Evolutionary conservation across 1,140 invertebrate genomes (phyloP).

Genomic region (Drosophila neocordata): DNA sequence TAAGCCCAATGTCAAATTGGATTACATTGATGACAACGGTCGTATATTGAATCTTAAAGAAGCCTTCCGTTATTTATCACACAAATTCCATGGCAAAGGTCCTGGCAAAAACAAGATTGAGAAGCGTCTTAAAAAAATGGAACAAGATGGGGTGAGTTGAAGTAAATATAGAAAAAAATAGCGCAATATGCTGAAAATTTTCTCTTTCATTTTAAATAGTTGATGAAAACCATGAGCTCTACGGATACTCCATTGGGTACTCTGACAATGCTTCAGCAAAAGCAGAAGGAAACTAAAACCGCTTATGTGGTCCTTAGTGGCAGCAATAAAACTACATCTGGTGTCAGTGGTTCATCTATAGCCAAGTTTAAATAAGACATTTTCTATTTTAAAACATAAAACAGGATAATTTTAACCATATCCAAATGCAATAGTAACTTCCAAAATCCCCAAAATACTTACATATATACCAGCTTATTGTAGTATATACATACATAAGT

Average conservation of each 20-base stretch:
- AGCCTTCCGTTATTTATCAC: slow-evolving; percentile 97
- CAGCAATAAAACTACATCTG: slow-evolving; percentile 85
- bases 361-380: slow-evolving; percentile 77
- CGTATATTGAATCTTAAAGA: slow-evolving; percentile 95
- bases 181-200: background rate
- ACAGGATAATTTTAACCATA: slow-evolving; percentile 34
- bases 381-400: background rate
- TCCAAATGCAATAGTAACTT: slow-evolving; percentile 79
- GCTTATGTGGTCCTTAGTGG: slow-evolving; percentile 97
- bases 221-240: slow-evolving; percentile 99
- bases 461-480: slow-evolving; percentile 22
- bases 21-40: slow-evolving; percentile 98
- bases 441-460: slow-evolving; percentile 53
- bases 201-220: slow-evolving; percentile 85
- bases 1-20: slow-evolving; percentile 97
- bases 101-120: slow-evolving; percentile 99
- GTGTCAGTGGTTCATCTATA: slow-evolving; percentile 66
- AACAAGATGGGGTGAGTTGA: slow-evolving; percentile 92
- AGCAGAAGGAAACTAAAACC: slow-evolving; percentile 97
- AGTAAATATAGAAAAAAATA: background rate
- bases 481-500: slow-evolving; percentile 41
- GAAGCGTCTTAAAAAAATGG: slow-evolving; percentile 97
- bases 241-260: slow-evolving; percentile 98
- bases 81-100: slow-evolving; percentile 99
- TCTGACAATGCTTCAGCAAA: slow-evolving; percentile 95